A percentile compares a stretch with the other conserved stretches of the same genome.
Conservation (phyloP, 64 coral and sea anemone species). For the Stichodactyla helianthus region DNA sequence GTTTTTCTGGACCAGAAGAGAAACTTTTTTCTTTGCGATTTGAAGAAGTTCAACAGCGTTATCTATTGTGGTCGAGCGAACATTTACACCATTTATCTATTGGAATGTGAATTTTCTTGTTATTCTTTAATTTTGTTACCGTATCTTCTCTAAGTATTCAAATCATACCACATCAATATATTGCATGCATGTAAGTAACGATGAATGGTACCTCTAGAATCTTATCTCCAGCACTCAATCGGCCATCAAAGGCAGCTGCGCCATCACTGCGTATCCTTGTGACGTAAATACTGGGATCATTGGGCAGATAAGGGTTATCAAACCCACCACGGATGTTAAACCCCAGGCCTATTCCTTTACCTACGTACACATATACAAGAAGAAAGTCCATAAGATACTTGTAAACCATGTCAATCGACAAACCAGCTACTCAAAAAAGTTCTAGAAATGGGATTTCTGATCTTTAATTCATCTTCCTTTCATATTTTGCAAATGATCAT, state of each 20-base stretch:
- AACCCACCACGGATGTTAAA: conserved; percentile 87
- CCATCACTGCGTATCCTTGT: conserved; percentile 76
- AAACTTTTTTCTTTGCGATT: conserved; percentile 60
- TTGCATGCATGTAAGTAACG: background rate
- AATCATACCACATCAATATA: background rate
- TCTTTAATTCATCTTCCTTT: too few species aligned
- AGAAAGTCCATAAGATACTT: too few species aligned
- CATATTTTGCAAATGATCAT: too few species aligned
- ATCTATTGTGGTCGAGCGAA: conserved; percentile 54
- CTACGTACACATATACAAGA: background rate
- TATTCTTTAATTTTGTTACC: too few species aligned
- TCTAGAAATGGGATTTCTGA: too few species aligned
- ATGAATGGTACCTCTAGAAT: background rate
- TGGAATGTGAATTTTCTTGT: background rate
- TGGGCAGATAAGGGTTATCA: conserved; percentile 81
- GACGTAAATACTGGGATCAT: conserved; percentile 82
- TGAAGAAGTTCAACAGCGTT: conserved; percentile 65
- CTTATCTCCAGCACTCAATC: conserved; percentile 71
- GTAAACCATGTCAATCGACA: too few species aligned
- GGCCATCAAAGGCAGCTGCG: conserved; percentile 69
- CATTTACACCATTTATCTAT: conserved; percentile 59
- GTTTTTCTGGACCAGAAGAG: conserved; percentile 64
- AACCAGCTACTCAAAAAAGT: too few species aligned
- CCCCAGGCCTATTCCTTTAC: conserved; percentile 56
- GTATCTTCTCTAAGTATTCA: background rate